Percentiles rank a stretch among this genome's conserved stretches.
These are phyloP conservation scores for Oconnorella tubifera DNA, from an alignment of 2,888 invertebrate genomes.

Conservation along the genomic window DNA sequence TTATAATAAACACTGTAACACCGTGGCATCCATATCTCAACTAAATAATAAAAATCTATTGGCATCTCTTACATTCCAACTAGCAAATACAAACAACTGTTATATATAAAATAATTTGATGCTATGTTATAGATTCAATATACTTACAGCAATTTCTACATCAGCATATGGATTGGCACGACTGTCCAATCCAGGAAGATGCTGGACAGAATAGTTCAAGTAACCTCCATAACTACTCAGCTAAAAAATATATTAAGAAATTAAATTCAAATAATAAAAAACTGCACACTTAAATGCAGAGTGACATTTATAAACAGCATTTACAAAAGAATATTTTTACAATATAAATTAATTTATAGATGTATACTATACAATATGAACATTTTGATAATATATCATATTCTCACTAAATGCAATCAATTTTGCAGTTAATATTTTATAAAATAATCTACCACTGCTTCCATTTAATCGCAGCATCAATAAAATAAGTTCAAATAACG, in stretches of 20 bases:
- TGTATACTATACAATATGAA: too few relatives aligned
- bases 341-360: too few relatives aligned
- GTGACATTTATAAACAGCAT: not conserved
- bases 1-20: too few relatives aligned
- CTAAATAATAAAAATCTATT: not conserved
- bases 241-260: conserved; percentile 33
- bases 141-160: conserved; percentile 78
- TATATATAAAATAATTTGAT: not conserved
- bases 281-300: not conserved
- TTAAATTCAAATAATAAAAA: not conserved
- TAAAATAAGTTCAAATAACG: too few relatives aligned
- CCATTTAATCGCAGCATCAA: not conserved
- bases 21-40: not conserved
- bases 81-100: too few relatives aligned
- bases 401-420: too few relatives aligned
- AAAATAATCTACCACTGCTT: not conserved
- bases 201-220: conserved; percentile 66
- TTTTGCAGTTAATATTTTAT: not conserved
- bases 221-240: conserved; percentile 82
- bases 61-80: too few relatives aligned
- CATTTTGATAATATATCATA: too few relatives aligned
- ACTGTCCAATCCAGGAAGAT: conserved; percentile 1
- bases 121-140: too few relatives aligned
- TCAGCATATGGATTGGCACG: conserved; percentile 74
- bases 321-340: not conserved